Evolutionary conservation across 2,888 invertebrate genomes (phyloP), one percentile per base, ranked within the genome.

Genomic region (Meta bourneti): DNA sequence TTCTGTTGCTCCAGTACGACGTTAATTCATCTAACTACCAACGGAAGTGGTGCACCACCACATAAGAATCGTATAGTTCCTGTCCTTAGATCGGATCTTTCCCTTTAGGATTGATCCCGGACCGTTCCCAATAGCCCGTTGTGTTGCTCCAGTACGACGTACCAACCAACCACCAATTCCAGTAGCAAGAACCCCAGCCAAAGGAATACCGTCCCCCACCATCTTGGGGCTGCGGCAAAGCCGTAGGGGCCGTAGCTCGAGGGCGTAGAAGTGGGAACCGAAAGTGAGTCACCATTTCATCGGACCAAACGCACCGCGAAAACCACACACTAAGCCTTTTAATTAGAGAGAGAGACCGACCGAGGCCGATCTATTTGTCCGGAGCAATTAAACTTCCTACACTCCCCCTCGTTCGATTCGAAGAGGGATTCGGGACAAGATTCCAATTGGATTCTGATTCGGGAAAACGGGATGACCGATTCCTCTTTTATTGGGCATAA

Each of bases 261-360:
- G 34, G 34, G 34, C 61, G 69, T 51, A 69, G 19, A 20, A 20
- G 49, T 16, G 74, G 49, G 48, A 48, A 69, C 69, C 61, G 82
- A 48, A 75, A 72, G n/a, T 90, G 90, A 90, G 54, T 90, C 90
- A 89, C 83, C 69, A 78, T 54, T 49, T 74, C 85, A 80, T 90
- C 49, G 78, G 71, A 54, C 79, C 79, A 83, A 90, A 90, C 78
- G 83, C 84, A 48, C 77, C 79, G 90, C 79, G 85, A 81, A 90
- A 90, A 90, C 90, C 90, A 75, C 90, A 90, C 81, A 81, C 61
- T 79, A 52, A 80, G 75, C 48, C 80, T 90, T 90, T 90, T 90
- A 90, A 90, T 90, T 90, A 90, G 90, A 90, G 85, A 80, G 90
- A 80, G 72, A 49, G 80, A 16, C 48, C 48, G 34, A 61, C 20